Percentiles rank a stretch among this genome's conserved stretches.
Conservation (phyloP, 2,888 invertebrate genomes). For the Barypeithes pellucidus region DNA sequence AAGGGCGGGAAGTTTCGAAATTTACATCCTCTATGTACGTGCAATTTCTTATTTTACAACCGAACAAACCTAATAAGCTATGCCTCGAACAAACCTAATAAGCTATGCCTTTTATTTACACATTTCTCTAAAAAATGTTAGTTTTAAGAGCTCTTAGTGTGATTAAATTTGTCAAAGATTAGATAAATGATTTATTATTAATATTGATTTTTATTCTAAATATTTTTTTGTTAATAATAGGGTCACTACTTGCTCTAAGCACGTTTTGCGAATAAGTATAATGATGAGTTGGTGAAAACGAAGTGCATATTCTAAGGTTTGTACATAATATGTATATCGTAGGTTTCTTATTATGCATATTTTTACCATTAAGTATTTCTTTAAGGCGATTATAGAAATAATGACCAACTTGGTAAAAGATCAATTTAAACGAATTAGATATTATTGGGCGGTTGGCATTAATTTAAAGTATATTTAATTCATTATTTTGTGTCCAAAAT, state of each 20-base stretch:
- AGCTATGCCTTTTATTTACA: constrained; percentile 2
- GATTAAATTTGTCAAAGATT: constrained; percentile 20
- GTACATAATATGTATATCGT: not conserved
- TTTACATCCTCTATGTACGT: too few species aligned
- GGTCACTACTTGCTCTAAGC: not conserved
- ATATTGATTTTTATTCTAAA: not conserved
- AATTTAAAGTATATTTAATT: constrained; percentile 15
- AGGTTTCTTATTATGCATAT: not conserved
- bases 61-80: not conserved
- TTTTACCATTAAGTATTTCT: constrained; percentile 4
- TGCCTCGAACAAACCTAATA: too few species aligned
- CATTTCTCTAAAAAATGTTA: not conserved
- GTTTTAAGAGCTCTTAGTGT: constrained; percentile 15
- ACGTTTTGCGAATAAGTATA: constrained; percentile 2
- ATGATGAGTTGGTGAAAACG: not conserved
- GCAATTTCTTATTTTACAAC: too few species aligned
- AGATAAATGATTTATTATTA: constrained; percentile 12
- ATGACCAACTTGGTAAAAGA: not conserved
- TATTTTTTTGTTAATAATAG: not conserved
- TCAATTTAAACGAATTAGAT: constrained; percentile 1
- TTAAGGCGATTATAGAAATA: not conserved
- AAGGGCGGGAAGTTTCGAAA: too few species aligned
- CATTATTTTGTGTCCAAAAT: constrained; percentile 6
- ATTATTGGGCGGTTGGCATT: constrained; percentile 1
- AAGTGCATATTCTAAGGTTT: not conserved